Evolutionary conservation across 1,140 invertebrate genomes (phyloP).

Genomic region (Drosophila simulans): DNA sequence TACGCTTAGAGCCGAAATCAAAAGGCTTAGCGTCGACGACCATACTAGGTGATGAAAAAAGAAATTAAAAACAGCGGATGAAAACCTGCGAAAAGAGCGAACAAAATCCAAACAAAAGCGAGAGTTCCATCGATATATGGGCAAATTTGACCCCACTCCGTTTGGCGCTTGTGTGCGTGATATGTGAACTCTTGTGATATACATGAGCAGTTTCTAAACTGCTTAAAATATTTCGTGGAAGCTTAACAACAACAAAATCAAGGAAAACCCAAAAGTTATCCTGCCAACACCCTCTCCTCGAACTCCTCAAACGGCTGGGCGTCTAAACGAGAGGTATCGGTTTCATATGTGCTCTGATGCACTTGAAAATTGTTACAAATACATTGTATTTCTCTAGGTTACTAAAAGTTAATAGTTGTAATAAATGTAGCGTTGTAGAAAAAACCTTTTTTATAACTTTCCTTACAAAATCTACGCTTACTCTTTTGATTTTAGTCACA

Average conservation of each 20-base stretch:
- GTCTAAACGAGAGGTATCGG: constrained; percentile 58
- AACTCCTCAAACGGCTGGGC: constrained; percentile 62
- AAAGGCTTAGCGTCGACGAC: constrained; percentile 50
- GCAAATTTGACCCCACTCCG: neutral
- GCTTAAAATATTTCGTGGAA: constrained; percentile 80
- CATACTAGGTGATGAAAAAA: constrained; percentile 27
- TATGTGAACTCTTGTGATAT: constrained; percentile 58
- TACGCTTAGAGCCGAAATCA: constrained; percentile 58
- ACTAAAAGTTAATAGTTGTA: neutral
- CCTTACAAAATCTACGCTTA: too few relatives aligned
- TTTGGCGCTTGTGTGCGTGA: constrained; percentile 42
- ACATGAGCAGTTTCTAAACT: constrained; percentile 71
- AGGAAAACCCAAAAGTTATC: constrained; percentile 68
- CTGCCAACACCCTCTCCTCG: constrained; percentile 4
- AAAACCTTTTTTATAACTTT: too few relatives aligned
- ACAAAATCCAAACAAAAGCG: constrained; percentile 32
- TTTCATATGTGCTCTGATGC: constrained; percentile 47
- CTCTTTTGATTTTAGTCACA: too few relatives aligned
- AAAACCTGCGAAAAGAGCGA: constrained; percentile 12
- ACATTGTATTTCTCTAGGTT: neutral
- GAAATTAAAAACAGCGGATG: neutral
- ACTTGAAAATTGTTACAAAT: neutral
- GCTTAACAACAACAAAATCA: constrained; percentile 69
- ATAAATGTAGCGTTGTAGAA: neutral
- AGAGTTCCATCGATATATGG: constrained; percentile 39